phyloP scores from a whole-genome alignment of 2,797 vertebrate genomes.

The Anas flavirostris region DNA sequence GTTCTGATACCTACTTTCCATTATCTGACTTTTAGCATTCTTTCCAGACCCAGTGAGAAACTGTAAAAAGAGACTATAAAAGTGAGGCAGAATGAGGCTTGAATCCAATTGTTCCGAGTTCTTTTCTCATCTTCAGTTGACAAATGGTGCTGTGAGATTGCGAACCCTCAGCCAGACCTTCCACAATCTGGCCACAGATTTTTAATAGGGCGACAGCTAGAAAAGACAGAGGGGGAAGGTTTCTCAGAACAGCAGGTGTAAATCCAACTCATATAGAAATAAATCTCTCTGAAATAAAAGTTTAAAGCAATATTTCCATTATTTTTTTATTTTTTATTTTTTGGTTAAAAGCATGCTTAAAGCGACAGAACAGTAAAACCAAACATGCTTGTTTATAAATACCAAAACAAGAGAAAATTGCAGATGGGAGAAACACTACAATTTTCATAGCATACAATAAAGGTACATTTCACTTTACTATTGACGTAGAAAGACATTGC shows the following conservation, averaged over 20 bases:
- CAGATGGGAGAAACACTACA: not conserved
- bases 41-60: not conserved
- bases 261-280: not conserved
- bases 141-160: not conserved
- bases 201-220: not conserved
- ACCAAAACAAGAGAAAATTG: not conserved
- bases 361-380: not conserved
- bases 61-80: not conserved
- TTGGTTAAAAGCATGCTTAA: not conserved
- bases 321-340: not conserved
- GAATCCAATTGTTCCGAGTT: not conserved
- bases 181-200: not conserved
- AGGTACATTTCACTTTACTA: not conserved
- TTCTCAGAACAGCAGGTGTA: not conserved
- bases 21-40: not conserved
- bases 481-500: not conserved
- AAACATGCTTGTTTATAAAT: not conserved
- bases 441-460: not conserved
- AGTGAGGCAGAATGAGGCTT: not conserved
- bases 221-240: not conserved
- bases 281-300: not conserved
- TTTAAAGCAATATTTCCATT: not conserved
- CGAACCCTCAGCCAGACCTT: not conserved
- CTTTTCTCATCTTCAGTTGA: not conserved
- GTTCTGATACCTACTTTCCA: not conserved